Base-by-base conservation (phyloP, 2,888 invertebrate genomes). In the Oligia latruncula region DNA sequence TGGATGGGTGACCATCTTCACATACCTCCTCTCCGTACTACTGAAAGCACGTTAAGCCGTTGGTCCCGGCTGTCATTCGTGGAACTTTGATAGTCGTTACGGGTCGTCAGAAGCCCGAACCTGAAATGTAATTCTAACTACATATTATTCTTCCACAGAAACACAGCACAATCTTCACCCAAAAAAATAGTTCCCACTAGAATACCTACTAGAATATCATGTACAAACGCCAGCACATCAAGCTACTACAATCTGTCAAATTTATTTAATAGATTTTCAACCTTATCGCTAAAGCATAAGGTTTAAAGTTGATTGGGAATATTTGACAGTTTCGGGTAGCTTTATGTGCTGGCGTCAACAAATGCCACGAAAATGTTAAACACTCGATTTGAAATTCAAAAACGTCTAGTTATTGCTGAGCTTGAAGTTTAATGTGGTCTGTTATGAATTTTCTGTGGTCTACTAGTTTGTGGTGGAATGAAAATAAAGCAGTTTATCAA, bases 341-440 rank as follows among this genome's bases (percentile, higher is more conserved):
- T 29, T 29, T 29, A 29, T 29, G 29, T 29, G 29, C 29, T 29
- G 29, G 29, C 29, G 29, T 29, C 77, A 84, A 83, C 83, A 68
- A 86, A 84, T 86, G 89, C 89, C 89, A 90, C 88, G 84, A 90
- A 92, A 93, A 93, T 93, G 92, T 92, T 92, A 93, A 93, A 91
- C 90, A 92, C 83, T 88, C 89, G 87, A 93, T 94, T 94, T 94
- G 92, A 92, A 94, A 92, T 93, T 91, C 93, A 92, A 94, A 94
- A 94, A 92, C 87, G 90, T 85, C 80, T 90, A 90, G 89, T 92
- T 92, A 94, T 92, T 91, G 90, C 91, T 87, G 88, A 83, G 89
- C 58, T 78, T n/a, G 87, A 90, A 91, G 90, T 92, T 93, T 90
- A 91, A 92, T 90, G 90, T 89, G 88, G 85, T 82, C 78, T 74